phyloP scores from a whole-genome alignment of 1,140 invertebrate species.

The Cotesia chilonis region DNA sequence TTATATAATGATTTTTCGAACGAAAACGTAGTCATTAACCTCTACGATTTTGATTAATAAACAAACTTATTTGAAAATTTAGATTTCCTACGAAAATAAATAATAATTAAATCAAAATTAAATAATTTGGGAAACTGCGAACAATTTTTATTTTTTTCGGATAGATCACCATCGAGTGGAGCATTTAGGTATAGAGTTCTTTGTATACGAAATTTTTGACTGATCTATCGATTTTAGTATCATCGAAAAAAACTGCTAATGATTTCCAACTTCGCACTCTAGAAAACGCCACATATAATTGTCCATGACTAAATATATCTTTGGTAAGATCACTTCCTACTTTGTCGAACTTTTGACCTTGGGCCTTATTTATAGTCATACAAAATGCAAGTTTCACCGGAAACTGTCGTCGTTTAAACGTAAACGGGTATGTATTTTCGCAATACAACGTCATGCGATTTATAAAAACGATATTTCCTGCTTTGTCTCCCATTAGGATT shows the following conservation, averaged over 20 bases:
- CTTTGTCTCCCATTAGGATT: constrained; percentile 38
- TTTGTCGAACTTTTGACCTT: constrained; percentile 49
- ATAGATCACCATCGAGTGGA: too few relatives aligned
- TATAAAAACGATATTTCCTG: constrained; percentile 35
- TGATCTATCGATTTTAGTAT: constrained; percentile 1
- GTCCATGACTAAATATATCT: constrained; percentile 44
- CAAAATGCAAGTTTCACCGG: constrained; percentile 62
- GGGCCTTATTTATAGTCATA: constrained; percentile 62
- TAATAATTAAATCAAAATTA: too few relatives aligned
- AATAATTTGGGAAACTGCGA: too few relatives aligned
- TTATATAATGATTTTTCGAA: too few relatives aligned
- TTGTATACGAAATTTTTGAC: constrained; percentile 31
- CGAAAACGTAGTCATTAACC: too few relatives aligned
- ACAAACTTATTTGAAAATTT: too few relatives aligned
- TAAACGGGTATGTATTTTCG: constrained; percentile 32
- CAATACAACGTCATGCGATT: constrained; percentile 33
- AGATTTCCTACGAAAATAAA: too few relatives aligned
- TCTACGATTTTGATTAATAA: too few relatives aligned
- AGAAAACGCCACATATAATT: constrained; percentile 49
- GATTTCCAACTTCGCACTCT: constrained; percentile 33
- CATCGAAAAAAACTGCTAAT: constrained; percentile 25
- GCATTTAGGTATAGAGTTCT: neutral
- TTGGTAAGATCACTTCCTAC: constrained; percentile 52
- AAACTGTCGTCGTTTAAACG: constrained; percentile 42
- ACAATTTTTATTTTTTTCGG: too few relatives aligned